Evolutionary conservation across 2,797 vertebrate genomes (phyloP).

Genomic region (Enteromius unitaeniatus): DNA sequence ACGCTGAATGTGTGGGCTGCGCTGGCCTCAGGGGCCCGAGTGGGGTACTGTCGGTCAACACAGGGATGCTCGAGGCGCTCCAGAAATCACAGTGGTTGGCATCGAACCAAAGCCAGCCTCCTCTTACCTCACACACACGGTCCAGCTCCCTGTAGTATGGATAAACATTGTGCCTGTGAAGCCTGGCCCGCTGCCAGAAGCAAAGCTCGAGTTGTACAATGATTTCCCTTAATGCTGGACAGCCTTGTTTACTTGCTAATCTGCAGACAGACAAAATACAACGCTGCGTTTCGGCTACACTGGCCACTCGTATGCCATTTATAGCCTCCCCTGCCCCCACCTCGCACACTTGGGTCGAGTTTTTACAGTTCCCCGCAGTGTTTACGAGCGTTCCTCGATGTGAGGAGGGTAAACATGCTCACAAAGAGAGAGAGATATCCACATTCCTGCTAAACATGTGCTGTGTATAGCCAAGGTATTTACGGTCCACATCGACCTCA

Average conservation of each 20-base stretch:
- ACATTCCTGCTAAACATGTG: slow-evolving; percentile 29
- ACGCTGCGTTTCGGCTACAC: neutral
- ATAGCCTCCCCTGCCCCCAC: slow-evolving; percentile 38
- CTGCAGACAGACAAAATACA: slow-evolving; percentile 51
- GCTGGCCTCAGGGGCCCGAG: slow-evolving; percentile 1
- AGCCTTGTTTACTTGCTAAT: slow-evolving; percentile 54
- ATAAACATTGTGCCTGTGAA: slow-evolving; percentile 42
- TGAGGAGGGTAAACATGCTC: slow-evolving; percentile 24
- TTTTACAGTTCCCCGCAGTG: slow-evolving; percentile 29
- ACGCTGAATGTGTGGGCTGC: slow-evolving; percentile 9
- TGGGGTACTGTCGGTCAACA: slow-evolving; percentile 62
- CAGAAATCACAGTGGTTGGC: slow-evolving; percentile 52
- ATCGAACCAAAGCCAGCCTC: slow-evolving; percentile 52
- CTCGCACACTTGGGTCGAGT: neutral
- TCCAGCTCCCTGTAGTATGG: slow-evolving; percentile 46
- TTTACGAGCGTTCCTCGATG: slow-evolving; percentile 21
- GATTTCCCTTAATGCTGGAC: slow-evolving; percentile 44
- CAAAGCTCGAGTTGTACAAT: slow-evolving; percentile 48
- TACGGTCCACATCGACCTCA: neutral
- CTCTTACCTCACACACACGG: slow-evolving; percentile 27
- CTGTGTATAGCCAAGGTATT: neutral
- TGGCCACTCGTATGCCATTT: slow-evolving; percentile 43
- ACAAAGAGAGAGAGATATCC: slow-evolving; percentile 32
- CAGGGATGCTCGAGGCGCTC: slow-evolving; percentile 31
- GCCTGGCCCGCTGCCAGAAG: slow-evolving; percentile 43